Evolutionary conservation across 2,113 vertebrate genomes (phyloP), one percentile per base, ranked within the genome.

Genomic region (Lampris incognitus): DNA sequence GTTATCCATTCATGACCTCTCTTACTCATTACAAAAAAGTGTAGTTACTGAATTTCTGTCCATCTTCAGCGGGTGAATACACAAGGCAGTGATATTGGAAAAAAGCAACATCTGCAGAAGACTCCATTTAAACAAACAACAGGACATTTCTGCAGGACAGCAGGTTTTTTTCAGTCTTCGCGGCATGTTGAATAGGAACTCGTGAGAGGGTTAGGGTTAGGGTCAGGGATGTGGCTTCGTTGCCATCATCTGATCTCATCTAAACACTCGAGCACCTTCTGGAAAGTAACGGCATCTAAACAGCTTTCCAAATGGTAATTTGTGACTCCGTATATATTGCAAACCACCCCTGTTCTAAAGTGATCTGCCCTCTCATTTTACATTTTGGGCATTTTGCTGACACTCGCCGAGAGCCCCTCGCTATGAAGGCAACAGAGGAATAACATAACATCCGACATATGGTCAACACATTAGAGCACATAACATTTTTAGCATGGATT

Each of bases 381-480:
- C 70, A 75, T 80, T 62, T 66, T 49, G 72, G 72, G 55, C 59
- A 88, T 82, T 84, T 82, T 1, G 62, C 84, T 78, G 76, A 82
- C 76, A 50, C 76, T 13, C 66, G 62, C 75, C 40, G 40, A 62
- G 59, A 75, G n/a, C 39, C 70, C 74, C 58, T 74, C 50, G 38
- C 2, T 13, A 13, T 41, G 39, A 51, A 36, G 36, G 46, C 51
- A 56, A 62, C 39, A 4, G 44, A 42, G 57, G 3, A 72, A 78
- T 11, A 52, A 52, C 11, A 52, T 52, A 78, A 81, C 77, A 84
- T 72, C 72, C 77, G 76, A 72, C 64, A 41, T 52, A 61, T 41
- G 7, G 4, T 5, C 2, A 7, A 4, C 7, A 46, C 76, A 6
- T 13, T 6, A 10, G 36, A 42, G 3, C 65, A 59, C 36, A 9